Base-by-base conservation (phyloP, 2,113 vertebrate genomes). In the Chaenocephalus aceratus region DNA sequence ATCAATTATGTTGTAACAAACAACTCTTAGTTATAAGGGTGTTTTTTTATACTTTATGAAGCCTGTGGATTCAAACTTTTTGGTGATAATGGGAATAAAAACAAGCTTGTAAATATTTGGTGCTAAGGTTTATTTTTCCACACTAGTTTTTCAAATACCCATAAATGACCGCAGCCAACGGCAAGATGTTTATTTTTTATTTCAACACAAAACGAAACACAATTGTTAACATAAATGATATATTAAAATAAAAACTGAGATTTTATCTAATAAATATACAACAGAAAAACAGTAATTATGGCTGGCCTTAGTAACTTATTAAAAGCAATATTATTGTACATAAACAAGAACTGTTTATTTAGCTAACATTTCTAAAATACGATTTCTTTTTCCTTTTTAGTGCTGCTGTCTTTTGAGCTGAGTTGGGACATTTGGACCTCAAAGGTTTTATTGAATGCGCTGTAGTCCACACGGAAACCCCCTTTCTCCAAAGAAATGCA, bases 401-500 rank as follows among this genome's bases (percentile, higher is more conserved):
- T 77, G 89, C 89, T 85, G 75, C 93, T 92, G 66, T 95, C 94
- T 80, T 92, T 95, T 15, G 95, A 94, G 2, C 96, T 96, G 18
- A 86, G 87, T 0, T 15, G 72, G 0, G 95, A 93, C 0, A 94
- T 96, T 87, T 95, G 94, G 45, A 97, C 94, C 72, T 96, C 94
- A 6, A 96, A 96, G 41, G 94, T 96, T 91, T 96, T 96, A 72
- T 96, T 91, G 44, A 96, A 96, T 12, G 93, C 93, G 69, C 89
- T 93, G 84, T 95, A 96, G 90, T 96, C 95, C 63, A 96, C 96
- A 0, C 62, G 93, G 88, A 96, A 97, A 0, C 94, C 95, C 0
- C 94, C 96, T 54, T 96, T 96, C 84, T 96, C 96, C 91, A 96
- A 74, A 18, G 94, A 94, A 89, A 96, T 96, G 86, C 96, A 96